Conservation (phyloP, 2,888 invertebrate genomes). For the Amphipoea lucens region DNA sequence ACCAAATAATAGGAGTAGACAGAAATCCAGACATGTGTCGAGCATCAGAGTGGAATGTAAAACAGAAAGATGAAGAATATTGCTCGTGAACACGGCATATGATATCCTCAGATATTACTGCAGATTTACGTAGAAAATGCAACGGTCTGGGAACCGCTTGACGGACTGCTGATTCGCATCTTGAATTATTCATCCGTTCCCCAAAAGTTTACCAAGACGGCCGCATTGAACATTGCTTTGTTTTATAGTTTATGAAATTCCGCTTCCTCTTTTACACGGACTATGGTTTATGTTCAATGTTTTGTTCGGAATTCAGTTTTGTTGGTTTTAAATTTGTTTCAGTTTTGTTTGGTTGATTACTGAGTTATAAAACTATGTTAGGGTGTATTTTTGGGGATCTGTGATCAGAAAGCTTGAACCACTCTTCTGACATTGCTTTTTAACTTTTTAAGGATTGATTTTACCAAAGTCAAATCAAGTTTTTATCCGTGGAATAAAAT, state of each 20-base stretch:
- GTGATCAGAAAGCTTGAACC: neutral
- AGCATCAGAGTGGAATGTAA: conserved; percentile 73
- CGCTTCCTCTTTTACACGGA: conserved; percentile 70
- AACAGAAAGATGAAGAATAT: conserved; percentile 79
- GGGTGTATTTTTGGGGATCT: neutral
- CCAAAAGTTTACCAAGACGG: conserved; percentile 81
- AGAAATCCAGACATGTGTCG: conserved; percentile 66
- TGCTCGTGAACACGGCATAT: conserved; percentile 80
- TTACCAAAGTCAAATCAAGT: neutral
- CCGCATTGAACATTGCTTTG: conserved; percentile 85
- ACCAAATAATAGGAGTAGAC: conserved; percentile 64
- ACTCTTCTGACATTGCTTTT: neutral
- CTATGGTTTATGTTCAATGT: conserved; percentile 66
- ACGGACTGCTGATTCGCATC: conserved; percentile 87
- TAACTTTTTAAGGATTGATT: neutral
- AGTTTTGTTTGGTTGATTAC: neutral
- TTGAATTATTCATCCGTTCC: conserved; percentile 88
- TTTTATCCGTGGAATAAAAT: neutral
- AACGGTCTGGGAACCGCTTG: conserved; percentile 81
- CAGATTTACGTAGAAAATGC: conserved; percentile 87
- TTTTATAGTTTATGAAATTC: conserved; percentile 85
- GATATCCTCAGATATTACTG: conserved; percentile 80
- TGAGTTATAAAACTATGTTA: neutral
- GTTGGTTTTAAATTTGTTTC: conserved; percentile 32
- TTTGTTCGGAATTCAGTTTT: conserved; percentile 33